phyloP scores from a whole-genome alignment of 1,140 invertebrate genomes.

The Augochlora pura region DNA sequence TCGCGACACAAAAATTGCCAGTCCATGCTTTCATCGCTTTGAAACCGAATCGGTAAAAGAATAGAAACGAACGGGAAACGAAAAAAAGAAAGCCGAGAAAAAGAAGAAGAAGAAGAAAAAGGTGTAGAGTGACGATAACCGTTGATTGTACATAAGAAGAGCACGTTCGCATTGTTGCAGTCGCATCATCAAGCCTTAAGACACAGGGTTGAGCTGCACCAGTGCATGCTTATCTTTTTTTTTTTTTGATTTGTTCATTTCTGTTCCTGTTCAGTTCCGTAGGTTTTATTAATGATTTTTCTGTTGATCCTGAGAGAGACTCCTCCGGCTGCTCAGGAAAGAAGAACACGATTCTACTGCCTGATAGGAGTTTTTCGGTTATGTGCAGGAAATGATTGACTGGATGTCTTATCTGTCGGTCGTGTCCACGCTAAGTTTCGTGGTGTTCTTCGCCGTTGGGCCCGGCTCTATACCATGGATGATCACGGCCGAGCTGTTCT shows the following conservation, averaged over 20 bases:
- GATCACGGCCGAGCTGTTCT: constrained; percentile 99
- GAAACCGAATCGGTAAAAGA: neutral
- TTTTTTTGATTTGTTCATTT: constrained; percentile 3
- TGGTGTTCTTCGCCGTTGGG: constrained; percentile 98
- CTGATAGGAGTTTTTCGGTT: constrained; percentile 95
- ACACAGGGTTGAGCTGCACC: constrained; percentile 76
- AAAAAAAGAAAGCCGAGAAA: neutral
- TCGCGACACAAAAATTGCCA: constrained; percentile 37
- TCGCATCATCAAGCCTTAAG: constrained; percentile 58
- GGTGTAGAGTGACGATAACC: neutral
- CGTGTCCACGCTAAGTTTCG: constrained; percentile 95
- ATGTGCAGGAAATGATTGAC: constrained; percentile 98
- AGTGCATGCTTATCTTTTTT: constrained; percentile 63
- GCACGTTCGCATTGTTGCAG: constrained; percentile 51
- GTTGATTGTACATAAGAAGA: constrained; percentile 53
- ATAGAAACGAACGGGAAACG: no score
- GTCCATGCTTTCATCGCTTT: constrained; percentile 58
- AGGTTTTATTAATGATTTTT: constrained; percentile 40
- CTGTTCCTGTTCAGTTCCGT: constrained; percentile 26
- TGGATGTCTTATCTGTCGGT: constrained; percentile 98
- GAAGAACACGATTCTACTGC: constrained; percentile 79
- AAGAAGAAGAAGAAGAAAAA: no score
- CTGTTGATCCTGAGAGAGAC: constrained; percentile 72
- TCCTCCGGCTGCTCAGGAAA: constrained; percentile 80
- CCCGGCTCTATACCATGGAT: constrained; percentile 99